Percentiles rank a stretch among this genome's conserved stretches.
These are phyloP conservation scores for Ichneumoninae sp. DNA, from an alignment of 2,888 invertebrate species.

Conservation along the genomic window DNA sequence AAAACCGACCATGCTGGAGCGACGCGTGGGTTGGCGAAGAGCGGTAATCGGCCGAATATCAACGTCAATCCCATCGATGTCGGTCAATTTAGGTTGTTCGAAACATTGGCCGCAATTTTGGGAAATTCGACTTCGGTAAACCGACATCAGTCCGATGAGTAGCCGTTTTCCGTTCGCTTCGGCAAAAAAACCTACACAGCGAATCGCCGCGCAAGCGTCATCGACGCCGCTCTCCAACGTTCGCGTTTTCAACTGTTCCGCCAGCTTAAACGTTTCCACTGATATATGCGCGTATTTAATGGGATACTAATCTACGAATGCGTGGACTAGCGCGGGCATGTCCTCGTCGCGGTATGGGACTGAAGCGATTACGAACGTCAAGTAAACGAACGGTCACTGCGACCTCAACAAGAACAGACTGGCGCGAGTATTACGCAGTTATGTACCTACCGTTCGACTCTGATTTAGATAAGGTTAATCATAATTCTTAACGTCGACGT, in stretches of 20 bases:
- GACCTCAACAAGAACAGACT: constrained; percentile 49
- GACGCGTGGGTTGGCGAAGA: too few species aligned
- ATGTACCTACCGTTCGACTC: constrained; percentile 24
- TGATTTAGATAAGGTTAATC: constrained; percentile 61
- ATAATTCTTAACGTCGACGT: constrained; percentile 49
- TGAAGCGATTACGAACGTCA: constrained; percentile 38
- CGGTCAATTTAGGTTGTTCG: neutral
- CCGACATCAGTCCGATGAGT: neutral
- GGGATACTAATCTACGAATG: constrained; percentile 47
- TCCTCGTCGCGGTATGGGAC: neutral
- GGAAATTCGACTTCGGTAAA: neutral
- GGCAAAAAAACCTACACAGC: neutral
- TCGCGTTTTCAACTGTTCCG: constrained; percentile 1
- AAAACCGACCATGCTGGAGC: neutral
- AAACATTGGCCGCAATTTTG: neutral
- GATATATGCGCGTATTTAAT: constrained; percentile 35
- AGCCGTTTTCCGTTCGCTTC: neutral
- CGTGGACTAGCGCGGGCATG: constrained; percentile 25
- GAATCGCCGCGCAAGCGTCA: constrained; percentile 1
- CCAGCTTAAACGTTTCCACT: constrained; percentile 5
- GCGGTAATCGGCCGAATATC: too few species aligned
- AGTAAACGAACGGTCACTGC: constrained; percentile 1
- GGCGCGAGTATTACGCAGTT: constrained; percentile 20
- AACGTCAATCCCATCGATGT: neutral
- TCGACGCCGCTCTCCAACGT: constrained; percentile 12